Evolutionary conservation across 1,140 invertebrate species (phyloP).

Genomic region (Agrypnia vestita): DNA sequence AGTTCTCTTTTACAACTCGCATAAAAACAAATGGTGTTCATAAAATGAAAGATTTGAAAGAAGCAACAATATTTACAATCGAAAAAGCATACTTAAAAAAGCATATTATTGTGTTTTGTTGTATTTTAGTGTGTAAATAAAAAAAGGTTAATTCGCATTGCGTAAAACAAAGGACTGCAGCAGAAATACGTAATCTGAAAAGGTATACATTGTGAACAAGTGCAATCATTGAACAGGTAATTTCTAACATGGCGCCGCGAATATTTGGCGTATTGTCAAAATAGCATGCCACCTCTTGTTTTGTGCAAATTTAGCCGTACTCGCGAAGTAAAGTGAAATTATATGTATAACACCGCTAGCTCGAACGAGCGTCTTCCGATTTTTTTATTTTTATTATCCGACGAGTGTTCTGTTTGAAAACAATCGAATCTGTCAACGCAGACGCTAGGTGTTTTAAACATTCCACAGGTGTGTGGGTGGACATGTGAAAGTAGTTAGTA

Average conservation of each 20-base stretch:
- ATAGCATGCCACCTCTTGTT: slow-evolving; percentile 48
- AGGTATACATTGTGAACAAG: background rate
- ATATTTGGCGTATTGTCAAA: slow-evolving; percentile 46
- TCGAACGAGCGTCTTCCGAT: background rate
- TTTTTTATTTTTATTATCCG: slow-evolving; percentile 10
- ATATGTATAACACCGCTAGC: background rate
- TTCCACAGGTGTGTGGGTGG: slow-evolving; percentile 52
- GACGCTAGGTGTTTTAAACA: slow-evolving; percentile 44
- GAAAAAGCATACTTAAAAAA: background rate
- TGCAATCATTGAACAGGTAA: slow-evolving; percentile 45
- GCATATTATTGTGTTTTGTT: background rate
- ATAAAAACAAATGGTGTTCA: slow-evolving; percentile 7
- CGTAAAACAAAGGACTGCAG: background rate
- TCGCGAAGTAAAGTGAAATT: slow-evolving; percentile 20
- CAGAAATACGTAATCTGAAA: background rate
- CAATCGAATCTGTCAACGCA: slow-evolving; percentile 48
- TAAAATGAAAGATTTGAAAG: background rate
- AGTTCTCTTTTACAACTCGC: background rate
- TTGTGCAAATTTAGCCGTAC: slow-evolving; percentile 34
- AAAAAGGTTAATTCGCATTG: background rate
- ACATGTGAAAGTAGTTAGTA: slow-evolving; percentile 45
- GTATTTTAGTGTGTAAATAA: background rate
- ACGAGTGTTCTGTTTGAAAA: slow-evolving; percentile 25
- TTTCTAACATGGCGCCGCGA: slow-evolving; percentile 47
- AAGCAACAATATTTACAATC: background rate